Evolutionary conservation across 2,888 invertebrate species (phyloP), one percentile per base, ranked within the genome.

Genomic region (Criorhina ranunculi): DNA sequence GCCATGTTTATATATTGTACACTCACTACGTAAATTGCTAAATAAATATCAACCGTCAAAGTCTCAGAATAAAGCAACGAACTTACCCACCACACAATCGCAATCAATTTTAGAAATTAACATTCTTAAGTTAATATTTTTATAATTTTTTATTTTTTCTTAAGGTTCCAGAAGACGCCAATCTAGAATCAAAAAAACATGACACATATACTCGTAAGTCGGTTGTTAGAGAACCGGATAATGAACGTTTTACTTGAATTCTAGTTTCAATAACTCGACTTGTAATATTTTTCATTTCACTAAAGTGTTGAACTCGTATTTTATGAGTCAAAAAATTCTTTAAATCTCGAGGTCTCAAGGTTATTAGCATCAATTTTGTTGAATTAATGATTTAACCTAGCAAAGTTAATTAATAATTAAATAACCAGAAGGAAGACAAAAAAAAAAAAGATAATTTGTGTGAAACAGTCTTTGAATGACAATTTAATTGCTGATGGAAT

Each of bases 351-450:
- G 49, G 70, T 69, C 24, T 24, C 37, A 46, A 17, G 57, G 49
- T 72, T 37, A 17, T 72, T 72, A 72, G 40, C 70, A 49, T 72
- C 29, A 49, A 49, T 72, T 49, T 59, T 35, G 44, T 17, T 40
- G 29, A 11, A 59, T 72, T 72, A 37, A 29, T 37, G 9, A 29
- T 24, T 49, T 37, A 35, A 49, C 37, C 46, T 46, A n/a, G 35
- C 29, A 40, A n/a, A 59, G 59, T 49, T 19, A 53, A 57, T 35
- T 55, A 55, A 6, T 37, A 46, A 29, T 37, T 17, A 33, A 62
- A 62, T 15, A 19, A 31, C 29, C 17, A 12, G n/a, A 40, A n/a
- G n/a, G n/a, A n/a, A n/a, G n/a, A n/a, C n/a, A n/a, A 40, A 5
- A 2, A 11, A 1, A 40, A 37, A 31, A 15, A 8, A 5, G 3